A percentile compares a stretch with the other conserved stretches of the same genome.
phyloP scores from a whole-genome alignment of 2,888 invertebrate species.

The Epistrophella euchroma region DNA sequence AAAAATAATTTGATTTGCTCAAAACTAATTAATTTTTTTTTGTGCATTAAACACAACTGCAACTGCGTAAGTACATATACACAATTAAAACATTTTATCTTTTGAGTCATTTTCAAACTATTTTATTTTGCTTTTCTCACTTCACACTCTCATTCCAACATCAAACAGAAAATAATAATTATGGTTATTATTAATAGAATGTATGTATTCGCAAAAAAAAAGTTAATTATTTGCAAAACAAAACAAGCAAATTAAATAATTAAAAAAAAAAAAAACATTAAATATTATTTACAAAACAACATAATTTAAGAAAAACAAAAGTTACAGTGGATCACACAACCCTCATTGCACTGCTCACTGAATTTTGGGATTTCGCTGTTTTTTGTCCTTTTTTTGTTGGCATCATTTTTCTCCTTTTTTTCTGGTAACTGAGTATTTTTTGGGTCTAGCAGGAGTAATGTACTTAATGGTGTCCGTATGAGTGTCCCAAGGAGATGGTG shows the following conservation, averaged over 20 bases:
- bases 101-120: conserved; percentile 61
- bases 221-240: conserved; percentile 61
- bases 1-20: neutral
- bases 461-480: conserved; percentile 68
- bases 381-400: conserved; percentile 1
- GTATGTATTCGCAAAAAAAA: conserved; percentile 60
- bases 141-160: conserved; percentile 72
- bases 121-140: conserved; percentile 59
- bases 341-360: conserved; percentile 73
- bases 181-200: conserved; percentile 41
- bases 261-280: conserved; percentile 58
- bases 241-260: conserved; percentile 68
- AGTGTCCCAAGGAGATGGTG: conserved; percentile 25
- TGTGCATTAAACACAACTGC: neutral
- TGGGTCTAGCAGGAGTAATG: conserved; percentile 7
- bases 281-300: conserved; percentile 73
- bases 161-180: conserved; percentile 40
- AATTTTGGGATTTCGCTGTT: conserved; percentile 73
- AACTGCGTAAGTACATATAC: neutral
- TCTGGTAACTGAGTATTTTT: conserved; percentile 60
- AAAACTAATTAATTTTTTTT: neutral
- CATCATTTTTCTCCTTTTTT: conserved; percentile 19
- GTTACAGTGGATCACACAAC: conserved; percentile 64
- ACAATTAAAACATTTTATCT: neutral
- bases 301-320: conserved; percentile 52